phyloP scores from a whole-genome alignment of 2,113 vertebrate genomes.

The Lamprologus sp. region DNA sequence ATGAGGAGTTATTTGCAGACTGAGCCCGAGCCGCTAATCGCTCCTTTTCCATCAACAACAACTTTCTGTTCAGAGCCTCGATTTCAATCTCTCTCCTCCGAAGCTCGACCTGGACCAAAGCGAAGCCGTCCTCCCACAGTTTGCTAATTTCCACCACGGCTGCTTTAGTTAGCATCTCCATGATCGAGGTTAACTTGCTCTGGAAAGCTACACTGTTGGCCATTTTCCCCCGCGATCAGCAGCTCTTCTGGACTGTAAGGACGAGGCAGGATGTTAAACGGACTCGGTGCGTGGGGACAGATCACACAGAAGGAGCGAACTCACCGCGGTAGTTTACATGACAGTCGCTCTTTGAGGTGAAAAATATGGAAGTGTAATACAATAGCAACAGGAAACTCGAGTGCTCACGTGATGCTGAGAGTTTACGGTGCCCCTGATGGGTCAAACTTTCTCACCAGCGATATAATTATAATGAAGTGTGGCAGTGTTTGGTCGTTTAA shows the following conservation, averaged over 20 bases:
- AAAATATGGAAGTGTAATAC: conserved; percentile 35
- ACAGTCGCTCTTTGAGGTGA: neutral
- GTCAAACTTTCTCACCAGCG: neutral
- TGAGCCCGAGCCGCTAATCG: neutral
- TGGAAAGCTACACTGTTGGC: conserved; percentile 57
- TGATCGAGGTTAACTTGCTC: conserved; percentile 59
- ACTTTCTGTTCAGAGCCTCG: conserved; percentile 46
- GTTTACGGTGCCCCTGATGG: neutral
- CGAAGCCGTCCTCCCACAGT: conserved; percentile 67
- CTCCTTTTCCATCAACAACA: conserved; percentile 55
- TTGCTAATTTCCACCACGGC: conserved; percentile 67
- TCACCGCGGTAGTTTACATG: neutral
- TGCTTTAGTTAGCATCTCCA: conserved; percentile 65
- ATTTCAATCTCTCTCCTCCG: conserved; percentile 63
- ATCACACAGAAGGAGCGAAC: neutral
- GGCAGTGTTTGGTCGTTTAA: neutral
- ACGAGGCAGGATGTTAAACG: neutral
- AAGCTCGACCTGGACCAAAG: conserved; percentile 54
- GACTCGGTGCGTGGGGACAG: neutral
- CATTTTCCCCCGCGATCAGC: conserved; percentile 12
- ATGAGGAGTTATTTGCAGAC: neutral
- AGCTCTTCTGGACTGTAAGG: neutral
- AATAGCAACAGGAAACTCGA: conserved; percentile 40
- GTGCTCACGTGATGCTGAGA: conserved; percentile 13
- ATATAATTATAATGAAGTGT: neutral